Evolutionary conservation across 1,140 invertebrate genomes (phyloP), one percentile per base, ranked within the genome.

Genomic region (Caenorhabditis latens): DNA sequence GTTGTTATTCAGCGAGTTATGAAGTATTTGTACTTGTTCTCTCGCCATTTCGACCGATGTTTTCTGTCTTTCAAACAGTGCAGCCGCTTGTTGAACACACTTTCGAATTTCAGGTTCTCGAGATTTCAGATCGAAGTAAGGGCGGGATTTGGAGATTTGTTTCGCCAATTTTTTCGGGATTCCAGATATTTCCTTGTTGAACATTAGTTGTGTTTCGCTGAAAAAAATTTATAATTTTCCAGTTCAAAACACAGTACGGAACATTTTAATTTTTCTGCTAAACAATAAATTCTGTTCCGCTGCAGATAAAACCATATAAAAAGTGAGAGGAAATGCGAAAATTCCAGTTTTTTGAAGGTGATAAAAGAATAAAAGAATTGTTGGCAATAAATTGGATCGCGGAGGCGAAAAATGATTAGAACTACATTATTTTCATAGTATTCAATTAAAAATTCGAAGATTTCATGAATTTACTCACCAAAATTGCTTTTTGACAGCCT

Each of bases 161-260:
- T 79, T 79, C 19, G 46, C 40, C 19, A 79, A 9, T 24, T 79
- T 79, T 7, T 79, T 79, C 9, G 71, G 46, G 21, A 50, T 79
- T 79, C 71, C 71, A 16, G 46, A 24, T 8, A 79, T 79, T 24
- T 79, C 71, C 11, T 50, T 50, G 71, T 79, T 79, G 46, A 79
- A 79, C 71, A 79, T 79, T 79, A 48, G 43, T n/a, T 79, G 71
- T 9, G 71, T 79, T 79, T 79, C 71, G n/a, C 71, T 79, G 71
- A 24, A 79, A 79, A 46, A 7, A 4, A 21, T 32, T 16, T 24
- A 16, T 46, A 46, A 46, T 1, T 71, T 71, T n/a, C 32, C 8
- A 8, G 61, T 32, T 40, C 32, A 32, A 32, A 32, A 32, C 32
- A 32, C 32, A 32, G 32, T 32, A 1, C 32, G 0, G 32, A 32